These are phyloP conservation scores for Chloebia gouldiae DNA, from an alignment of 2,113 vertebrate genomes.

Conservation along the genomic window DNA sequence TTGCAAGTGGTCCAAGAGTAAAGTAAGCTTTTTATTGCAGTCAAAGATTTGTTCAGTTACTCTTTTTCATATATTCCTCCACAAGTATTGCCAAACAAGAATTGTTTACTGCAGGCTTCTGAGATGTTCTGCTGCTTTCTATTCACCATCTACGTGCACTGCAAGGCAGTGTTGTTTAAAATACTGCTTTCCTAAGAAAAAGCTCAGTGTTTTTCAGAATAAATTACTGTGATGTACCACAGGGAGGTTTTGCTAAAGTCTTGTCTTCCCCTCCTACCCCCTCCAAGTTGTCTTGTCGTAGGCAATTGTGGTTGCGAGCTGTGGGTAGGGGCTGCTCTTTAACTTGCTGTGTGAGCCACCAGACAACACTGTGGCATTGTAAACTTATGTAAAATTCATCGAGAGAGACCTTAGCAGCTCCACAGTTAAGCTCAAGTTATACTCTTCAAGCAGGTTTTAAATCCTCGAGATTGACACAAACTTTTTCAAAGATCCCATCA, in stretches of 20 bases:
- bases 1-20: conserved; percentile 65
- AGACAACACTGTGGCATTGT: neutral
- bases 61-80: conserved; percentile 44
- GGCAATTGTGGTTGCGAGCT: neutral
- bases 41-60: conserved; percentile 41
- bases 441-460: conserved; percentile 2
- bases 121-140: conserved; percentile 21
- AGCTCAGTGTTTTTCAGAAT: neutral
- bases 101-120: conserved; percentile 28
- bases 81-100: conserved; percentile 32
- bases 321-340: neutral
- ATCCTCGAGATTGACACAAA: conserved; percentile 17
- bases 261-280: neutral
- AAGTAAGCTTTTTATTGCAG: conserved; percentile 68
- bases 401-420: neutral
- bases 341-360: conserved; percentile 4
- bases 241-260: neutral
- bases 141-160: neutral
- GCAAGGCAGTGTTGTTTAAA: conserved; percentile 7
- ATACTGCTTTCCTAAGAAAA: neutral
- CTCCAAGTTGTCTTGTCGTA: neutral
- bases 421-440: neutral
- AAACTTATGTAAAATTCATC: conserved; percentile 38
- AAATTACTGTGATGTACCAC: neutral
- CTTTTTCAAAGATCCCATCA: neutral